A percentile compares a stretch with the other conserved stretches of the same genome.
Conservation (phyloP, 2,888 invertebrate species). For the Agrypnus murinus region DNA sequence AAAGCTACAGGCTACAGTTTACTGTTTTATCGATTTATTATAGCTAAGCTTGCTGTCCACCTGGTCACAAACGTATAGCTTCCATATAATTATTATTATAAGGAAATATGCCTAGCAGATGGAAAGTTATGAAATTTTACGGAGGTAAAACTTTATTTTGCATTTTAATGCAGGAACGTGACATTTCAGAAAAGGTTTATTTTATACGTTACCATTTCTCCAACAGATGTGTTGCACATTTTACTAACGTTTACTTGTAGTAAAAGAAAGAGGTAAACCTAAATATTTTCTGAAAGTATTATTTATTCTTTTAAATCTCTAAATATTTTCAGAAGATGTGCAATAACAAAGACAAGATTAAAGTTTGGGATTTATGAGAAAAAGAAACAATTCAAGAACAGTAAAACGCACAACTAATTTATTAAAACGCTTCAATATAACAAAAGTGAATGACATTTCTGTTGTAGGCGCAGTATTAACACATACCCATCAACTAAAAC, state of each 20-base stretch:
- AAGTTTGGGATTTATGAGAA: not conserved
- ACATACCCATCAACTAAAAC: slow-evolving; percentile 20
- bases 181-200: slow-evolving; percentile 38
- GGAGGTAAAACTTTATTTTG: slow-evolving; percentile 33
- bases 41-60: not conserved
- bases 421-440: not conserved
- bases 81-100: not conserved
- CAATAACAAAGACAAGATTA: slow-evolving; percentile 6
- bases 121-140: slow-evolving; percentile 23
- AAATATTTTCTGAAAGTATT: slow-evolving; percentile 7
- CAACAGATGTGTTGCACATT: slow-evolving; percentile 39
- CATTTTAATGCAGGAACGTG: slow-evolving; percentile 40
- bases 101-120: slow-evolving; percentile 32
- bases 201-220: slow-evolving; percentile 7
- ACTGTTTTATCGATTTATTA: no score
- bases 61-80: not conserved
- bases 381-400: no score
- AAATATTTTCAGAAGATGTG: slow-evolving; percentile 5
- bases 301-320: no score
- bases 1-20: no score
- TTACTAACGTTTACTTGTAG: slow-evolving; percentile 4
- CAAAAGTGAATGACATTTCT: slow-evolving; percentile 16
- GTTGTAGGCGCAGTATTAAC: slow-evolving; percentile 1
- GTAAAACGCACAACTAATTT: not conserved
- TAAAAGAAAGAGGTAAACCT: slow-evolving; percentile 26